Evolutionary conservation across 1,140 invertebrate genomes (phyloP).

Genomic region (Chelonus insularis): DNA sequence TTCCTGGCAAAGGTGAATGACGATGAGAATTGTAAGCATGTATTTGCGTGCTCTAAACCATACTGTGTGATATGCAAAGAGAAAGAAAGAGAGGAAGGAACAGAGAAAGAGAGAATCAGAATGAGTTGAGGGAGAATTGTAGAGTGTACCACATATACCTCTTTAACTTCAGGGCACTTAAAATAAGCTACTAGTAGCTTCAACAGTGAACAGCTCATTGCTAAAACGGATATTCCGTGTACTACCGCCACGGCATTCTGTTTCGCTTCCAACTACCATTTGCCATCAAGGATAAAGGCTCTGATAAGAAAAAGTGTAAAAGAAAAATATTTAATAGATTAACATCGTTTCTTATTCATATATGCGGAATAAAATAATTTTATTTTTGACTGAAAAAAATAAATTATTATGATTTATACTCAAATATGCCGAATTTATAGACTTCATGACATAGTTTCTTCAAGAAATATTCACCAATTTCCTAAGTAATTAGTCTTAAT

Average conservation of each 20-base stretch:
- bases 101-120: not conserved
- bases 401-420: too few relatives aligned
- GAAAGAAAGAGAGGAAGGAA: too few relatives aligned
- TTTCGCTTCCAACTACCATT: conserved; percentile 36
- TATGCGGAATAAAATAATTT: not conserved
- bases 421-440: not conserved
- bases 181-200: conserved; percentile 39
- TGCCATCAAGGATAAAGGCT: conserved; percentile 21
- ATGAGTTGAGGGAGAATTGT: conserved; percentile 5
- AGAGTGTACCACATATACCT: not conserved
- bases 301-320: conserved; percentile 21
- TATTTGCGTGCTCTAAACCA: conserved; percentile 19
- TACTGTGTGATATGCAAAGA: conserved; percentile 4
- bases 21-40: conserved; percentile 11
- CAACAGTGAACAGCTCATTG: conserved; percentile 40
- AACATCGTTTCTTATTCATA: not conserved
- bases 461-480: not conserved
- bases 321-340: conserved; percentile 9
- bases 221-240: conserved; percentile 55
- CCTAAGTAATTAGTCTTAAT: too few relatives aligned
- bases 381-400: not conserved
- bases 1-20: conserved; percentile 15
- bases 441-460: not conserved
- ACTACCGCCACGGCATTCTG: conserved; percentile 41
- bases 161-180: conserved; percentile 28